Conservation (phyloP, 1,140 invertebrate genomes). For the Drosophila sp. region DNA sequence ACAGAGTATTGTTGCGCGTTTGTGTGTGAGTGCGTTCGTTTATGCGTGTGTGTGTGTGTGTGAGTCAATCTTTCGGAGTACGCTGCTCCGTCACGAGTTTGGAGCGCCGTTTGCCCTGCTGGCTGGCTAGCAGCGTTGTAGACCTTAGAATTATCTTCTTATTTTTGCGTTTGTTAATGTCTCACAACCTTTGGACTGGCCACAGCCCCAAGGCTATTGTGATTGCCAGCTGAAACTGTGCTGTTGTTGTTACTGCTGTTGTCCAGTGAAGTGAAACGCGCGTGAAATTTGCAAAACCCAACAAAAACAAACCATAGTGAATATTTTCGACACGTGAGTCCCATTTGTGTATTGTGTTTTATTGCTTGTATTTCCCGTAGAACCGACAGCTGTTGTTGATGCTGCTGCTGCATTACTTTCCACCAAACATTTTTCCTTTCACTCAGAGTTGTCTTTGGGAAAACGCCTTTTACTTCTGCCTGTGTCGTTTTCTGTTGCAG, state of each 20-base stretch:
- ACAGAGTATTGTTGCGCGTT: constrained; percentile 28
- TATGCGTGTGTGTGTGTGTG: constrained; percentile 10
- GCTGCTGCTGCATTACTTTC: constrained; percentile 14
- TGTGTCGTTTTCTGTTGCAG: constrained; percentile 17
- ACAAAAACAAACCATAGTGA: constrained; percentile 28
- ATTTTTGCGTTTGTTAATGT: constrained; percentile 64
- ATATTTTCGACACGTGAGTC: constrained; percentile 67
- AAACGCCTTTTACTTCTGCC: constrained; percentile 77
- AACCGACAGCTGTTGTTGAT: constrained; percentile 18
- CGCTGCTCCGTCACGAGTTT: constrained; percentile 69
- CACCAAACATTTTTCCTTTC: constrained; percentile 66
- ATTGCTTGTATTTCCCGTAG: constrained; percentile 39
- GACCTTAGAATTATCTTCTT: constrained; percentile 49
- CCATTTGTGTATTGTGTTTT: constrained; percentile 27
- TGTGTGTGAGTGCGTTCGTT: constrained; percentile 38
- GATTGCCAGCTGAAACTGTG: constrained; percentile 29
- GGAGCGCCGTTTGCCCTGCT: constrained; percentile 61
- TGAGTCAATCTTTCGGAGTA: constrained; percentile 27
- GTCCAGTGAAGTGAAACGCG: constrained; percentile 66
- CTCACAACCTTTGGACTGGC: constrained; percentile 71
- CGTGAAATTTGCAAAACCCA: constrained; percentile 26
- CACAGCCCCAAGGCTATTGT: constrained; percentile 57
- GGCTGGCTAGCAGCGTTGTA: constrained; percentile 17
- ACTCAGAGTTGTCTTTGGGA: constrained; percentile 56
- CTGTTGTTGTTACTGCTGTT: constrained; percentile 24